Evolutionary conservation across 2,113 vertebrate genomes (phyloP).

Genomic region (Pangasianodon hypophthalmus): DNA sequence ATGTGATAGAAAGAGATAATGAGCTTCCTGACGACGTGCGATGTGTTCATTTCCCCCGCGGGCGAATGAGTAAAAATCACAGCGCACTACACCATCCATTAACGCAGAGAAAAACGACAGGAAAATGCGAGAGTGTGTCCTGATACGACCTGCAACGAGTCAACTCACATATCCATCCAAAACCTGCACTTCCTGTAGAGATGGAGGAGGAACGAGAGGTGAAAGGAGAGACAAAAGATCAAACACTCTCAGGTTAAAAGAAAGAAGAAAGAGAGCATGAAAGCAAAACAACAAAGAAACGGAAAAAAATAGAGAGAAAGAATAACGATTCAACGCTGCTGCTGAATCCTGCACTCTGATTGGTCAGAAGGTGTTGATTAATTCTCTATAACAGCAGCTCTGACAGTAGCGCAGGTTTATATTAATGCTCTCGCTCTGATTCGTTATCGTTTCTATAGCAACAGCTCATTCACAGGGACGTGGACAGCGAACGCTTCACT

Average conservation of each 20-base stretch:
- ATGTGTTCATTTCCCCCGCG: background rate
- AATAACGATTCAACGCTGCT: too few relatives aligned
- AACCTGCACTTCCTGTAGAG: background rate
- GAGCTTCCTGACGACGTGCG: background rate
- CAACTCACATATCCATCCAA: background rate
- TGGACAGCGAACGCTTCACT: too few relatives aligned
- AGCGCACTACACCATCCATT: constrained; percentile 11
- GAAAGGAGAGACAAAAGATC: background rate
- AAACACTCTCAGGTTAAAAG: background rate
- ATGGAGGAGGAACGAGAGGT: background rate
- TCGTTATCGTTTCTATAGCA: background rate
- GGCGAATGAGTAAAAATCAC: background rate
- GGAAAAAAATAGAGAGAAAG: background rate
- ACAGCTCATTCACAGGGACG: background rate
- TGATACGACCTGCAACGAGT: background rate
- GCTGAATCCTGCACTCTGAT: background rate
- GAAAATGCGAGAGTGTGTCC: background rate
- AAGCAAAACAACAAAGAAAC: background rate
- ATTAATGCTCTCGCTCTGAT: background rate
- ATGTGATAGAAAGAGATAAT: background rate
- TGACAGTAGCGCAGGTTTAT: too few relatives aligned
- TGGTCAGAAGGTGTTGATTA: background rate
- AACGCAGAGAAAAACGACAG: background rate
- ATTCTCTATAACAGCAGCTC: too few relatives aligned
- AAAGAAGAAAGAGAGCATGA: background rate